These are phyloP conservation scores for Crotophaga sulcirostris DNA, from an alignment of 2,113 vertebrate species.

Conservation along the genomic window DNA sequence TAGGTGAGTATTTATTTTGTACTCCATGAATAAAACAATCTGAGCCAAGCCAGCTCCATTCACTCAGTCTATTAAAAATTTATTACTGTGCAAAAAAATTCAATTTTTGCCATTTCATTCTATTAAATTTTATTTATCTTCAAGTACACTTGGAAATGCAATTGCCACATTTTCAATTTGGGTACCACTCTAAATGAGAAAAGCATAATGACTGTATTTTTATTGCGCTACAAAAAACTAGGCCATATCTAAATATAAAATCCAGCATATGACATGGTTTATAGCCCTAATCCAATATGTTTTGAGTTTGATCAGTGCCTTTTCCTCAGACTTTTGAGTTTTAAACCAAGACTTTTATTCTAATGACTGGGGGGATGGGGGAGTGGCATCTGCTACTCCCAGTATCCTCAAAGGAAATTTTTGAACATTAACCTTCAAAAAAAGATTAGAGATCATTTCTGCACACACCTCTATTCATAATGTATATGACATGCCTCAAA, in stretches of 20 bases:
- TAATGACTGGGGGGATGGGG: neutral
- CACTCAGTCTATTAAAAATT: neutral
- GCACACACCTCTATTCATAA: neutral
- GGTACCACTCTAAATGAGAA: neutral
- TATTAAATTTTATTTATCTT: neutral
- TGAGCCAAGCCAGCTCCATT: neutral
- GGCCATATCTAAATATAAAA: neutral
- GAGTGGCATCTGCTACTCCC: neutral
- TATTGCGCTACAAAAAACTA: neutral
- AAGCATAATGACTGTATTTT: neutral
- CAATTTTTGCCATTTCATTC: neutral
- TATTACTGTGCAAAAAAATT: neutral
- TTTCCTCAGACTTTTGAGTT: neutral
- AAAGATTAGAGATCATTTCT: neutral
- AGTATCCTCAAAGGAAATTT: neutral
- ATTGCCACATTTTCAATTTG: neutral
- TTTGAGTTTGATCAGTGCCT: neutral
- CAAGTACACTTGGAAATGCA: neutral
- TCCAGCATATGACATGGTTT: neutral
- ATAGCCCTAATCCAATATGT: neutral
- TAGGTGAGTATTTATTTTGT: constrained; percentile 77
- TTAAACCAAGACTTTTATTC: neutral
- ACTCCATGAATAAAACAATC: neutral
- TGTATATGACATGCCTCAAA: neutral
- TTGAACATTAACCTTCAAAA: neutral